phyloP scores from a whole-genome alignment of 1,140 invertebrate genomes.

The Microplitis demolitor region DNA sequence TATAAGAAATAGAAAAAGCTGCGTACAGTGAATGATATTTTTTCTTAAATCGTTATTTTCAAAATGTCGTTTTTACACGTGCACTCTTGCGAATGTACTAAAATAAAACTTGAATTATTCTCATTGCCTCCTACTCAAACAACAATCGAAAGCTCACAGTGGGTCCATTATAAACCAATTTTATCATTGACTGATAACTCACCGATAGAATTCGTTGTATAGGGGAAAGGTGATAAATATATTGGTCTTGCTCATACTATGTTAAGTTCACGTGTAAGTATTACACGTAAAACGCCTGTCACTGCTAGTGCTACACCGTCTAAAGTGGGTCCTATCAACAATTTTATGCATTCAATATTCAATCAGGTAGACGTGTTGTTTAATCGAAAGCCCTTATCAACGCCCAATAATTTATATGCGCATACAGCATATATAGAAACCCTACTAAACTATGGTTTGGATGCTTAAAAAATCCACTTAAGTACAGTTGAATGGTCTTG shows the following conservation, averaged over 20 bases:
- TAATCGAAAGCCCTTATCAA: slow-evolving; percentile 51
- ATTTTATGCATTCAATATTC: slow-evolving; percentile 52
- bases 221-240: slow-evolving; percentile 48
- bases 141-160: slow-evolving; percentile 45
- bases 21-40: neutral
- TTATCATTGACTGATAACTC: slow-evolving; percentile 46
- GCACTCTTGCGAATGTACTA: slow-evolving; percentile 36
- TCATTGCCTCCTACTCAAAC: slow-evolving; percentile 53
- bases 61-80: slow-evolving; percentile 31
- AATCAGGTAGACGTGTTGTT: slow-evolving; percentile 49
- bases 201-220: slow-evolving; percentile 55
- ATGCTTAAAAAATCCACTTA: slow-evolving; percentile 17
- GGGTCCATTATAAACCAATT: slow-evolving; percentile 54
- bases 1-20: too few relatives aligned
- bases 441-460: slow-evolving; percentile 40
- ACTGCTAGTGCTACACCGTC: too few relatives aligned
- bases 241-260: slow-evolving; percentile 50
- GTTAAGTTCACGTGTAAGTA: slow-evolving; percentile 36
- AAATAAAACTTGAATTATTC: slow-evolving; percentile 57
- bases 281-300: slow-evolving; percentile 24
- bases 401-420: slow-evolving; percentile 50
- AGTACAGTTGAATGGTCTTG: neutral
- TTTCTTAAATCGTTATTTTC: neutral
- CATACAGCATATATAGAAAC: slow-evolving; percentile 49
- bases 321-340: slow-evolving; percentile 37